Base-by-base conservation (phyloP, 2,797 vertebrate species). In the Diplodus puntazzo region DNA sequence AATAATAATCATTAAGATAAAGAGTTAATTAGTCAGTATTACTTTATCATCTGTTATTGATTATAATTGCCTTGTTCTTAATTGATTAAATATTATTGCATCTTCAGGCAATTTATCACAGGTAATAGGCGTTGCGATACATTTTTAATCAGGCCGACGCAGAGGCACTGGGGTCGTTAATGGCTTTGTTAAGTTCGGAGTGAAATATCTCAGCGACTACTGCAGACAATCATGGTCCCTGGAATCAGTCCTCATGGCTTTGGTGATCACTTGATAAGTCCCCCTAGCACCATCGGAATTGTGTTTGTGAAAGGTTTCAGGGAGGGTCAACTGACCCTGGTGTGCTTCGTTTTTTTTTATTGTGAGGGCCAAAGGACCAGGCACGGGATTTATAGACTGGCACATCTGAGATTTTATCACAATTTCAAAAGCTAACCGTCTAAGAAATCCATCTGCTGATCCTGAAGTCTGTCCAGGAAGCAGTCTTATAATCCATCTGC, bases 1-100 rank as follows among this genome's bases (percentile, higher is more conserved):
- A 42, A 71, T 70, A 48, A 27, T 34, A 20, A 34, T 58, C 21
- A 58, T 45, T 25, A 80, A 48, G 64, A 58, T 25, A 48, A 67
- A 18, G 11, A 34, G 13, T 34, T 10, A 58, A 59, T 59, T 60
- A 77, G 49, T 18, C 45, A 52, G 18, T 23, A 53, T 17, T 25
- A 50, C 64, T 75, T 61, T 16, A 53, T 4, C 46, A 43, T 62
- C 61, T 57, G 13, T 48, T 20, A 48, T 58, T 12, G 16, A 12
- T n/a, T 48, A 46, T 52, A 59, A 66, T 43, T 48, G 42, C 60
- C 46, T 63, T 52, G 43, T 54, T 13, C 16, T 49, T 27, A 30
- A 53, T 54, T 57, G 2, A 53, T 77, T 34, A 46, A 49, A 70
- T 21, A 67, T 50, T 42, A 45, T 49, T 18, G 34, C 39, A 59